Percentiles rank a stretch among this genome's conserved stretches.
Evolutionary conservation across 2,113 vertebrate species (phyloP).

Genomic region (Todiramphus saurophagus): DNA sequence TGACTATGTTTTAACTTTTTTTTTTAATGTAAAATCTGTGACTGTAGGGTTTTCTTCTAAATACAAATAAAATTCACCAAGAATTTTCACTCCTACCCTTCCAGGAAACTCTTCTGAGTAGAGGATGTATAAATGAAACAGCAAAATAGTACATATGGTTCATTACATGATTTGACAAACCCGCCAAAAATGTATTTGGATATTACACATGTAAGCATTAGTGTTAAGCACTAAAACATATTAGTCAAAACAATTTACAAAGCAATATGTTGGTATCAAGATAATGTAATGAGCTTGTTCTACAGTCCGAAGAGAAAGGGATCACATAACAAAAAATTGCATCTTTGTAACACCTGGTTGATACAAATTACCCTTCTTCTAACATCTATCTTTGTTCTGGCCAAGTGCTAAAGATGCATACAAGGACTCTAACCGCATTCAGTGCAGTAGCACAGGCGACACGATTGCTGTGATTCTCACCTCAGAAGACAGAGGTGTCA

Average conservation of each 20-base stretch:
- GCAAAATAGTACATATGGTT: background rate
- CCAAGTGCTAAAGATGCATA: rapidly evolving
- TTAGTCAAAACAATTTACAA: background rate
- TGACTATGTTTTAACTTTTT: background rate
- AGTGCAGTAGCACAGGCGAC: rapidly evolving
- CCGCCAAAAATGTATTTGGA: background rate
- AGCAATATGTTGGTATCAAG: background rate
- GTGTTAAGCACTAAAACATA: background rate
- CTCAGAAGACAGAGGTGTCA: background rate
- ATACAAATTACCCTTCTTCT: background rate
- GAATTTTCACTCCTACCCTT: background rate
- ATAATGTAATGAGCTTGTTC: background rate
- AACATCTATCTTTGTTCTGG: background rate
- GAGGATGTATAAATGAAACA: background rate
- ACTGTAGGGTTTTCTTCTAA: background rate
- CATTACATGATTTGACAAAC: background rate
- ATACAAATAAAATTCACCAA: background rate
- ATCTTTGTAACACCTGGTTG: background rate
- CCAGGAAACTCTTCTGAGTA: background rate
- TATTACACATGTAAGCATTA: background rate
- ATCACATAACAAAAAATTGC: background rate
- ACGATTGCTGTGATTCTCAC: background rate
- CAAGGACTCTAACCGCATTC: background rate
- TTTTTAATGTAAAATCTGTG: background rate
- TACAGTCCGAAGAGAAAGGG: background rate